Percentiles rank a stretch among this genome's conserved stretches.
phyloP scores from a whole-genome alignment of 1,140 invertebrate genomes.

The Coelopa frigida region DNA sequence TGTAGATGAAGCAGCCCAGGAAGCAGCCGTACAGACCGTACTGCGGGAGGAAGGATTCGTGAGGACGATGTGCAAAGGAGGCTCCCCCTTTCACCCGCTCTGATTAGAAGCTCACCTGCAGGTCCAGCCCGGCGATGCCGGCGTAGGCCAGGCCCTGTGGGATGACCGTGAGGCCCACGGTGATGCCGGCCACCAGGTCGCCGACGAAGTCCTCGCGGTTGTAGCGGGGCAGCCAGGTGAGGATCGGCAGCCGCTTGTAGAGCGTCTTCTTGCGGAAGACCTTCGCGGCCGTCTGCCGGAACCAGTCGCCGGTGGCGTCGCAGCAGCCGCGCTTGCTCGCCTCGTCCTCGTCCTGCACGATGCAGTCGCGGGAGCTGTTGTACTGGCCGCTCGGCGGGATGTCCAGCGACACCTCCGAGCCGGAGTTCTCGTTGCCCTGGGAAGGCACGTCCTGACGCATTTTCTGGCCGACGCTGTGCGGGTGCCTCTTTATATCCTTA shows the following conservation, averaged over 20 bases:
- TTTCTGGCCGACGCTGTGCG: no score
- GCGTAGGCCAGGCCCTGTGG: conserved; percentile 79
- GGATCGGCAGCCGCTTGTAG: conserved; percentile 63
- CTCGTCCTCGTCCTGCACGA: conserved; percentile 30
- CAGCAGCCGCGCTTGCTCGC: conserved; percentile 7
- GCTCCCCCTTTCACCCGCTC: neutral
- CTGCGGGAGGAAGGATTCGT: conserved; percentile 24
- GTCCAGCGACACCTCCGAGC: conserved; percentile 33
- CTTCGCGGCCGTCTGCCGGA: conserved; percentile 18
- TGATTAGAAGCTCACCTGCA: conserved; percentile 47
- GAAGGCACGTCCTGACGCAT: neutral
- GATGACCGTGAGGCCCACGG: conserved; percentile 77
- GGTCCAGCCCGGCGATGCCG: conserved; percentile 70
- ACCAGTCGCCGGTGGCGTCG: conserved; percentile 5
- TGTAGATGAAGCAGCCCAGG: conserved; percentile 79
- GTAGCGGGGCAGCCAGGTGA: conserved; percentile 70
- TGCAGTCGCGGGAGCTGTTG: conserved; percentile 35
- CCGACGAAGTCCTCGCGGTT: conserved; percentile 54
- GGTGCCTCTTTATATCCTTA: no score
- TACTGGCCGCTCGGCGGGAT: conserved; percentile 38
- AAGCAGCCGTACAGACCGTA: conserved; percentile 89
- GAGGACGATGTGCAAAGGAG: neutral
- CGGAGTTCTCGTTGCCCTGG: conserved; percentile 5
- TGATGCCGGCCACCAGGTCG: conserved; percentile 78
- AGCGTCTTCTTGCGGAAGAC: conserved; percentile 55